Evolutionary conservation across 2,797 vertebrate genomes (phyloP), one percentile per base, ranked within the genome.

Genomic region (Danio albolineatus): DNA sequence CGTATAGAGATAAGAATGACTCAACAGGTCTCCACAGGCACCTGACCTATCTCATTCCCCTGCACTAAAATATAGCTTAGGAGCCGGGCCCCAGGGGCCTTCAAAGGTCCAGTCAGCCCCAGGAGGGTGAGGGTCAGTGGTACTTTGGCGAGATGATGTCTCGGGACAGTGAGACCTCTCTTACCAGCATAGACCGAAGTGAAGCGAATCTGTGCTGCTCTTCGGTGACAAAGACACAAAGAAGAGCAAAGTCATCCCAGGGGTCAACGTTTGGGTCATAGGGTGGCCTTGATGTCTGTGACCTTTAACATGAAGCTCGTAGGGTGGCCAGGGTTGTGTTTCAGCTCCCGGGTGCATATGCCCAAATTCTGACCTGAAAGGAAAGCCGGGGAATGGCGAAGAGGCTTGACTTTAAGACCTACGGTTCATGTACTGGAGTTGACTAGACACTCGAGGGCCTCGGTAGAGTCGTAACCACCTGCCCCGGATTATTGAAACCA

Each of bases 1-100:
- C 79, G 75, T 46, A 79, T 86, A 13, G 82, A 90, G 91, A 92
- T 92, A 91, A 91, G 80, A 76, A 86, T 51, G 86, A 86, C 90
- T 91, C 83, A 85, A 91, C 87, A 82, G 89, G 87, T 90, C 91
- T 89, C 90, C 87, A 86, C 91, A 90, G 89, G 91, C 86, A 89
- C 83, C 90, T 83, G 85, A 91, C 88, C 91, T 87, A 84, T 92
- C 90, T 21, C 87, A 87, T 92, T 92, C 92, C 88, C 89, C 88
- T 83, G 86, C 88, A 89, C 90, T 94, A 92, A 94, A 93, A 87
- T 83, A 86, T 53, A 71, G 88, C 83, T 84, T 86, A 82, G 80
- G 86, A 88, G 87, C 64, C 2, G 71, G 64, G 84, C 84, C 89
- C 88, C 90, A 59, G 79, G 89, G 90, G 88, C 89, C 89, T 91